These are phyloP conservation scores for Anastrepha obliqua DNA, from an alignment of 1,140 invertebrate species.

Conservation along the genomic window DNA sequence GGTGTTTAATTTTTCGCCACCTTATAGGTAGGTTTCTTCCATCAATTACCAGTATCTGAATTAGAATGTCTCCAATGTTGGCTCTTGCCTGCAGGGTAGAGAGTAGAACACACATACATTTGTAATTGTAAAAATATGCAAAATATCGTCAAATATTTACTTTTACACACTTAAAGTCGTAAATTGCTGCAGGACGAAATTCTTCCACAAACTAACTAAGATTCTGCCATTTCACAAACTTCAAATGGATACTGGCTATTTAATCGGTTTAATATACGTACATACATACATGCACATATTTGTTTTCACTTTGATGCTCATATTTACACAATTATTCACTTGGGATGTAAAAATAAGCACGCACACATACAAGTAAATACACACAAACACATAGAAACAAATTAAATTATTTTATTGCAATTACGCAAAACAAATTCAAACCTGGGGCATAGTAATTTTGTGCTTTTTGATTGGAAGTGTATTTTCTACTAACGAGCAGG, in stretches of 20 bases:
- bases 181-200: neutral
- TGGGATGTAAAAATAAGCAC: neutral
- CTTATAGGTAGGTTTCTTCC: too few relatives aligned
- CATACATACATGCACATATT: neutral
- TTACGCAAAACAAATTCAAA: slow-evolving; percentile 27
- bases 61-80: too few relatives aligned
- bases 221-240: neutral
- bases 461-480: neutral
- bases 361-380: neutral
- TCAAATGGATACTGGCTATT: slow-evolving; percentile 1
- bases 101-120: neutral
- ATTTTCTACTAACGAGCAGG: neutral
- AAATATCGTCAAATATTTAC: slow-evolving; percentile 10
- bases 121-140: neutral
- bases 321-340: neutral
- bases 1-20: too few relatives aligned
- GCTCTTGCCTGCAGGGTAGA: neutral
- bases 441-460: neutral
- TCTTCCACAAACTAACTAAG: neutral
- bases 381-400: too few relatives aligned
- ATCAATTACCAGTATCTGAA: too few relatives aligned
- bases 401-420: slow-evolving; percentile 28
- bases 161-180: neutral
- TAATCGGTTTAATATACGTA: neutral
- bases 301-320: neutral